Evolutionary conservation across 2,888 invertebrate species (phyloP), one percentile per base, ranked within the genome.

Genomic region (Ennomos erosarius): DNA sequence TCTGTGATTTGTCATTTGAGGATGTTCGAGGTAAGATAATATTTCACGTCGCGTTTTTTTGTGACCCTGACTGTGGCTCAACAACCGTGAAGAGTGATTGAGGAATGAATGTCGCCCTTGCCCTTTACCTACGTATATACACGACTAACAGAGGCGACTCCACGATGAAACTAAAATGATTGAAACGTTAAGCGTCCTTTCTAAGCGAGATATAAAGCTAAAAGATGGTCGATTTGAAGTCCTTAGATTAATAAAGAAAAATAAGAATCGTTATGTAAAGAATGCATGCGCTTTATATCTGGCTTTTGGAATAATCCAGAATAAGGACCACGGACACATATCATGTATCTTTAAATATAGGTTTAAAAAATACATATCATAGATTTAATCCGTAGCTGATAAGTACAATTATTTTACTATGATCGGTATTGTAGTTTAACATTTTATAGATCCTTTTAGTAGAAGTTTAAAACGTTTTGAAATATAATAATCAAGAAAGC

Each of bases 201-300:
- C 79, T 84, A 84, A 90, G 88, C 90, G 80, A 89, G 90, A 91
- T 90, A 90, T 91, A 88, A 92, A 90, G 88, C 90, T 82, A 76
- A 79, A 61, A 58, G 6, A 55, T 76, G 77, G 77, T 80, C 73
- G 82, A 78, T 78, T 80, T 79, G 80, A 75, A 74, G 79, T 83
- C 81, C 78, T 79, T 87, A 88, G 81, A 76, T 68, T 79, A 72
- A 79, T 78, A 81, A 78, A 76, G 74, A 55, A 74, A n/a, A 75
- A 74, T 81, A 84, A 82, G 81, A 85, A 84, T 83, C 81, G 81
- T 83, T 82, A 54, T 59, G 49, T 59, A 78, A 87, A 90, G 90
- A 91, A 91, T 89, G 89, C 82, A 88, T 86, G 82, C 91, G 91
- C 92, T 92, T 91, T 90, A 90, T 90, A 88, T 91, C 90, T 90